Percentiles rank a stretch among this genome's conserved stretches.
phyloP scores from a whole-genome alignment of 1,140 invertebrate genomes.

The Trypoxylus dichotomus region DNA sequence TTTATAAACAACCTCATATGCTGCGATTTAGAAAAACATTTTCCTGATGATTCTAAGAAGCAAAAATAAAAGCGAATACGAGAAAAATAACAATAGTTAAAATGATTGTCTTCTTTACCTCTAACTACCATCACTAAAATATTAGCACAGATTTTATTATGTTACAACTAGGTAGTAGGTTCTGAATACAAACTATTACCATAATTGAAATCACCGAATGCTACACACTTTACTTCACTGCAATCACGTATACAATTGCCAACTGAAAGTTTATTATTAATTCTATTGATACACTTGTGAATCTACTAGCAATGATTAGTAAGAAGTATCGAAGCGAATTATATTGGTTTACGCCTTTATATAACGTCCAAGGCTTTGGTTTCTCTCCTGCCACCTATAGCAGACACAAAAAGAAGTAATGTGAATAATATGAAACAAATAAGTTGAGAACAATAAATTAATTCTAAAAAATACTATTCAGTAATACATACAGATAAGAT shows the following conservation, averaged over 20 bases:
- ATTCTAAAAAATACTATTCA: too few relatives aligned
- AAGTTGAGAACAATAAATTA: too few relatives aligned
- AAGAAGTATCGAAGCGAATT: conserved; percentile 5
- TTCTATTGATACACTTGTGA: conserved; percentile 12
- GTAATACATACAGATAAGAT: too few relatives aligned
- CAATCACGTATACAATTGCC: neutral
- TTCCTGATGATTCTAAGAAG: too few relatives aligned
- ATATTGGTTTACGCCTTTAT: neutral
- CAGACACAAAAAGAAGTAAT: neutral
- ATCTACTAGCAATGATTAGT: conserved; percentile 6
- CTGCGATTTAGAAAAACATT: too few relatives aligned
- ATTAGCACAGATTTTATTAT: too few relatives aligned
- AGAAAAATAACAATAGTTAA: too few relatives aligned
- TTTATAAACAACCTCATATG: too few relatives aligned
- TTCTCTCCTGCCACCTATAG: neutral
- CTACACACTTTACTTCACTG: neutral
- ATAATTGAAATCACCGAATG: neutral
- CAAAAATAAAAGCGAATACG: too few relatives aligned
- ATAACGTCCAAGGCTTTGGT: neutral
- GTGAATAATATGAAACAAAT: too few relatives aligned
- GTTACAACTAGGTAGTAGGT: neutral
- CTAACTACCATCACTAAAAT: too few relatives aligned
- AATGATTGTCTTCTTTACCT: too few relatives aligned
- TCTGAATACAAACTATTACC: neutral
- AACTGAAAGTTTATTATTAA: conserved; percentile 19